Evolutionary conservation across 2,113 vertebrate species (phyloP).

Genomic region (Fulica atra): DNA sequence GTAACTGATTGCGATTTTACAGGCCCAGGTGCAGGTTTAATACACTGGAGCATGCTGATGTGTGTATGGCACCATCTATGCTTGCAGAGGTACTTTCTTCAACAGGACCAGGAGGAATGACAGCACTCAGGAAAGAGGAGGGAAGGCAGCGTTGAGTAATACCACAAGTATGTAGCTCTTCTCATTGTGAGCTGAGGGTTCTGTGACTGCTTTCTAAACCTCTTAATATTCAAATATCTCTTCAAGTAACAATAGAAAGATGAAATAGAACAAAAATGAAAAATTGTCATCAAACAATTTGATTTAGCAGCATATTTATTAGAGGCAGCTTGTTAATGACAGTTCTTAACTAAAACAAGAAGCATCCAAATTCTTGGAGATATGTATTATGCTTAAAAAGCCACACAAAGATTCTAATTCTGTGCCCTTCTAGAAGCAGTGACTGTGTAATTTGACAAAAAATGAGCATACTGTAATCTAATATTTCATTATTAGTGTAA

Average conservation of each 20-base stretch:
- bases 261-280: background rate
- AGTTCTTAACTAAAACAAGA: background rate
- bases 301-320: background rate
- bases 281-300: background rate
- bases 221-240: background rate
- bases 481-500: constrained; percentile 25
- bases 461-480: background rate
- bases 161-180: background rate
- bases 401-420: background rate
- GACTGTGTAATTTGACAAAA: constrained; percentile 4
- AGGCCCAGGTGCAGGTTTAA: background rate
- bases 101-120: background rate
- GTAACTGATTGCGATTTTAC: background rate
- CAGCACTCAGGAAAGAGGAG: background rate
- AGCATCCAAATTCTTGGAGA: background rate
- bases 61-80: background rate
- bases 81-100: background rate
- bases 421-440: background rate
- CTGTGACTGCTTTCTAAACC: background rate
- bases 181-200: background rate
- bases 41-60: background rate
- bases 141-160: background rate
- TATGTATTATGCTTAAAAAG: background rate
- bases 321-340: background rate
- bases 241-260: background rate